These are phyloP conservation scores for Cydia fagiglandana DNA, from an alignment of 1,140 invertebrate genomes.

Conservation along the genomic window DNA sequence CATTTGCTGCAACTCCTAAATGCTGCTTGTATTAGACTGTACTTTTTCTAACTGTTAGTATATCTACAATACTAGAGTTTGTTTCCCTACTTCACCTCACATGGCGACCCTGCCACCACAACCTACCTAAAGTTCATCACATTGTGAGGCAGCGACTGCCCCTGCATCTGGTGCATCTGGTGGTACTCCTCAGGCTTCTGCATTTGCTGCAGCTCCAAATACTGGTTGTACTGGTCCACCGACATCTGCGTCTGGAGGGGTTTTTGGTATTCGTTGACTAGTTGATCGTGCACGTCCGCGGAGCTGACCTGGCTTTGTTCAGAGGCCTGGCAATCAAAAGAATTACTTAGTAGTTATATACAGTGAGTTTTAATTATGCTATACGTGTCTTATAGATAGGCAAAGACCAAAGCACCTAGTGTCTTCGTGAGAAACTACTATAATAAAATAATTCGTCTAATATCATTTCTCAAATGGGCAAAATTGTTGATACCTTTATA, in stretches of 20 bases:
- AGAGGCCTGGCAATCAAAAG: conserved; percentile 45
- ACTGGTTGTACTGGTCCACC: conserved; percentile 63
- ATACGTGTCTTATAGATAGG: too few relatives aligned
- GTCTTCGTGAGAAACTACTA: too few relatives aligned
- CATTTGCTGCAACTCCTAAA: neutral
- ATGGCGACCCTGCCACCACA: neutral
- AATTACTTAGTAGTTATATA: neutral
- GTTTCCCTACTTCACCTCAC: too few relatives aligned
- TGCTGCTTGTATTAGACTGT: too few relatives aligned
- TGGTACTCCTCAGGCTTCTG: conserved; percentile 66
- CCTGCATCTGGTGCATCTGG: conserved; percentile 62
- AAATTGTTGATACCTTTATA: too few relatives aligned
- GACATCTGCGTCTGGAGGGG: conserved; percentile 64
- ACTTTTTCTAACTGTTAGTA: too few relatives aligned
- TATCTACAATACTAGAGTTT: too few relatives aligned
- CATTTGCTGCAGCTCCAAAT: conserved; percentile 57
- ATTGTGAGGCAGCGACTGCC: conserved; percentile 68
- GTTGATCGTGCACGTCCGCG: conserved; percentile 62
- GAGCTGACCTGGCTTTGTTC: conserved; percentile 71
- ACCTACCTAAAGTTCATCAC: conserved; percentile 56
- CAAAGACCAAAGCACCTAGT: too few relatives aligned
- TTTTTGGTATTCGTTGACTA: conserved; percentile 67
- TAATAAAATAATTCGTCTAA: too few relatives aligned
- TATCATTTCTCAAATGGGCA: too few relatives aligned
- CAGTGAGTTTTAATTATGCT: too few relatives aligned